Base-by-base conservation (phyloP, 2,888 invertebrate genomes). In the Pachymerium ferrugineum region DNA sequence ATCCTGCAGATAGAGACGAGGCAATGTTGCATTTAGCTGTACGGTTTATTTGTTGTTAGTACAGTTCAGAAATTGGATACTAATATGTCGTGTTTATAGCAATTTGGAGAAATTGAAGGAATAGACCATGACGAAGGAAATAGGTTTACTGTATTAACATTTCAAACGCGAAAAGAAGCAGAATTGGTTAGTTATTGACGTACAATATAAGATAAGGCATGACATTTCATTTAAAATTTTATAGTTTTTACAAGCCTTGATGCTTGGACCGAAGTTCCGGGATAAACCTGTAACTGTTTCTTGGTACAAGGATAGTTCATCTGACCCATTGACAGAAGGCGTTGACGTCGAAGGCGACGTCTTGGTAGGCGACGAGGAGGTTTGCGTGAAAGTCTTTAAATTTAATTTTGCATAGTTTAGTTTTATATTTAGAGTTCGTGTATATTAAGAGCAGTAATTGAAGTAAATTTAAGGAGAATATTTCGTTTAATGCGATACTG, bases 21-120 rank as follows among this genome's bases (percentile, higher is more conserved):
- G 87, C 96, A 42, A 82, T 93, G 75, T 86, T 87, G 8, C 95
- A 95, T 83, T 93, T 96, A 82, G 88, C 90, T 82, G 95, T 95
- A 83, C 87, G 87, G 1, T 28, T 12, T 25, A 12, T 12, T 10
- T 29, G 33, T 42, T 25, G 42, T 25, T 10, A 25, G 12, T 14
- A 28, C 1, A 22, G 14, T 62, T 62, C n/a, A n/a, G n/a, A 70
- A 31, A 42, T 47, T 29, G n/a, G n/a, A 25, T 72, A 54, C 4
- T 73, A 0, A 30, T 14, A 22, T 74, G 69, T 28, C 1, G 70
- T 12, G 10, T 70, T 74, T 28, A 42, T 83, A 94, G 93, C 89
- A 90, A 88, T 94, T 88, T 83, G 94, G 94, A 72, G 92, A 92
- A 81, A 89, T 96, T 77, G 89, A 89, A n/a, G 91, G 91, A 81